These are phyloP conservation scores for Pseudotriccus pelzelni DNA, from an alignment of 2,797 vertebrate species.

Conservation along the genomic window DNA sequence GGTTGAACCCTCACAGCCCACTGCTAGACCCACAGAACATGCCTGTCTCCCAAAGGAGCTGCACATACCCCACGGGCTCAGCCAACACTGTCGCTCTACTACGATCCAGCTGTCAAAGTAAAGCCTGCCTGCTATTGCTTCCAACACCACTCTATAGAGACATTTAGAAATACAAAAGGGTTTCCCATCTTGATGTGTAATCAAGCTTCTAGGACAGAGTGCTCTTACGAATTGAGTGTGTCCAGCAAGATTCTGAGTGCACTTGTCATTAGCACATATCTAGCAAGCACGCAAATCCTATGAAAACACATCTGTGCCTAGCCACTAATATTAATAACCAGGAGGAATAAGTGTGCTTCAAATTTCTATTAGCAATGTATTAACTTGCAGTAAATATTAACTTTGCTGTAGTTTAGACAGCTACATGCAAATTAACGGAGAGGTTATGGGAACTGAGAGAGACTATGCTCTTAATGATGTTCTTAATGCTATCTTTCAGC, in stretches of 20 bases:
- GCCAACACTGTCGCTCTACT: background rate
- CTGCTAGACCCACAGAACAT: background rate
- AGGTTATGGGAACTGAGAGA: slow-evolving; percentile 43
- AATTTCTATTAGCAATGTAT: slow-evolving; percentile 54
- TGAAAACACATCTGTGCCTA: background rate
- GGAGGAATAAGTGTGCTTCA: slow-evolving; percentile 6
- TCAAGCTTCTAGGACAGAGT: background rate
- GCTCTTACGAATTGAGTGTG: background rate
- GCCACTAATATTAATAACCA: background rate
- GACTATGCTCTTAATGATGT: slow-evolving; percentile 56
- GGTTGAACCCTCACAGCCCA: background rate
- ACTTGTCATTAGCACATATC: background rate
- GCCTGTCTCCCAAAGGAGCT: background rate
- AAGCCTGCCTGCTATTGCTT: background rate
- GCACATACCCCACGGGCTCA: background rate
- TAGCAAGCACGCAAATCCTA: background rate
- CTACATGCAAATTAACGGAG: slow-evolving; percentile 66
- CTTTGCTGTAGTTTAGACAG: slow-evolving; percentile 46
- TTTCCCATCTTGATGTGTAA: background rate
- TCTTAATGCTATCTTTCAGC: slow-evolving; percentile 55
- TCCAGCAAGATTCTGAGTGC: background rate
- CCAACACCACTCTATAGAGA: background rate
- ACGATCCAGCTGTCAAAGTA: background rate
- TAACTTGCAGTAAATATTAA: slow-evolving; percentile 70
- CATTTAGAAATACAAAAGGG: background rate